Base-by-base conservation (phyloP, 2,888 invertebrate species). In the Pyralis farinalis region DNA sequence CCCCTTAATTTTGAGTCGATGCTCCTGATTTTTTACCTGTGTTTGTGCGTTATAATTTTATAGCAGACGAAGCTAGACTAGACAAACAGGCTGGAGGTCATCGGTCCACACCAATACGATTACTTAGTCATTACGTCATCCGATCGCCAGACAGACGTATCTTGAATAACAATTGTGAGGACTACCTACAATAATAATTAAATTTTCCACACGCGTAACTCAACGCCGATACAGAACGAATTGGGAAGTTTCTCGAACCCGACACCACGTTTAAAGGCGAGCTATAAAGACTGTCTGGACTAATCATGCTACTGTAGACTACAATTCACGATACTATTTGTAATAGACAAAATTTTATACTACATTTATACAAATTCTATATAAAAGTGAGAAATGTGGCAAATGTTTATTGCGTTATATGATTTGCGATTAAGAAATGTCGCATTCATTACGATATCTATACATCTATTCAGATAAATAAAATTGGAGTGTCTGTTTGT, bases 121-220 rank as follows among this genome's bases (percentile, higher is more conserved):
- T 39, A 65, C 64, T 66, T 56, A 51, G 55, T 60, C 63, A 62
- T 83, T 74, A 74, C 88, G 86, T 86, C 88, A 87, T 52, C 42
- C 74, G 62, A 60, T 63, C 66, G 77, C 60, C 71, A 71, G 76
- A 70, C 75, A 65, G 55, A 84, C 87, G 80, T 65, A 60, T 65
- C 66, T 70, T 68, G 87, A 84, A 88, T 88, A 84, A 71, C 74
- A 85, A 87, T 75, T 69, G 77, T 65, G 59, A 63, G 63, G 64
- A 65, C 56, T 69, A 70, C 63, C 69, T 60, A 72, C 70, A 68
- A 64, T 63, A 69, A 77, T 83, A 80, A 86, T 87, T 85, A 83
- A 77, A 83, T 82, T 86, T 85, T 78, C 81, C 75, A 82, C 84
- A 71, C 78, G 67, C 71, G 63, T 60, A 47, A 55, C 57, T 60